Percentiles rank a stretch among this genome's conserved stretches.
Evolutionary conservation across 2,888 invertebrate genomes (phyloP).

Genomic region (Aphidoletes aphidimyza): DNA sequence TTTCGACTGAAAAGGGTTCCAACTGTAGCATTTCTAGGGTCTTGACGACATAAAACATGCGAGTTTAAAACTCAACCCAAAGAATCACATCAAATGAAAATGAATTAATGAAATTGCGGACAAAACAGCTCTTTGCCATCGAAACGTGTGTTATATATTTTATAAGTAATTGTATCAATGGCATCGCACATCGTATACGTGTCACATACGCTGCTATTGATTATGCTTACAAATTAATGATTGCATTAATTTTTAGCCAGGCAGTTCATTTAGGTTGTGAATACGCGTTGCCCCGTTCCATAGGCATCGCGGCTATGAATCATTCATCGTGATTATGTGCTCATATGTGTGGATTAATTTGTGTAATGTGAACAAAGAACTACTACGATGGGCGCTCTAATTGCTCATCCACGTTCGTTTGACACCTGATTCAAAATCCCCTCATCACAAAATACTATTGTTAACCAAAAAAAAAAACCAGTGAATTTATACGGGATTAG

Average conservation of each 20-base stretch:
- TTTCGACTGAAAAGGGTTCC: neutral
- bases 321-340: neutral
- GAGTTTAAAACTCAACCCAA: neutral
- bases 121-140: neutral
- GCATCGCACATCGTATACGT: neutral
- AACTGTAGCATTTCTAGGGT: neutral
- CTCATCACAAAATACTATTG: neutral
- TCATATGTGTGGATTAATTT: neutral
- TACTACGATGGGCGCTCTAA: neutral
- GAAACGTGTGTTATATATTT: neutral
- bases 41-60: neutral
- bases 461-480: neutral
- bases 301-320: too few species aligned
- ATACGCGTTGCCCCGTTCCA: neutral
- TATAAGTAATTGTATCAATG: neutral
- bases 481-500: neutral
- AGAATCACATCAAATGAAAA: neutral
- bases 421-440: constrained; percentile 44
- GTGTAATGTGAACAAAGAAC: neutral
- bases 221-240: neutral
- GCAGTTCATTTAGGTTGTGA: neutral
- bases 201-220: neutral
- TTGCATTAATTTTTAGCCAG: neutral
- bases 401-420: neutral
- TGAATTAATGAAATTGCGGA: neutral